Evolutionary conservation across 2,797 vertebrate species (phyloP).

Genomic region (Rhodeus uyekii): DNA sequence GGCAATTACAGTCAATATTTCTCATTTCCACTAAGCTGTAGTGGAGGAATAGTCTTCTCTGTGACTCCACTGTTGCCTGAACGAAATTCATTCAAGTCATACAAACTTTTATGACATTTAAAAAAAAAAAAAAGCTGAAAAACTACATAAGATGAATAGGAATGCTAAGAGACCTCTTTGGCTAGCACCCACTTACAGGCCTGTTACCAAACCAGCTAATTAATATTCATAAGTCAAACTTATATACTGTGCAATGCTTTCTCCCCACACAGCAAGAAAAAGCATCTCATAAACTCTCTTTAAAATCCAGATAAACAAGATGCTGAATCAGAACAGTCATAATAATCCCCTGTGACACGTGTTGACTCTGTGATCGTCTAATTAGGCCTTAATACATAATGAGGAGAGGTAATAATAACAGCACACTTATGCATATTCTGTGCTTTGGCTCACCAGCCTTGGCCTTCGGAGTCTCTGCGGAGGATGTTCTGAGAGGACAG

Average conservation of each 20-base stretch:
- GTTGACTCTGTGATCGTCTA: slow-evolving; percentile 11
- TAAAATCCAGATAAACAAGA: slow-evolving; percentile 26
- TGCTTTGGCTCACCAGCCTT: slow-evolving; percentile 45
- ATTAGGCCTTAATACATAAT: slow-evolving; percentile 42
- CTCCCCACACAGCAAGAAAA: not conserved
- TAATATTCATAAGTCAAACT: slow-evolving; percentile 15
- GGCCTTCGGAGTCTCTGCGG: slow-evolving; percentile 31
- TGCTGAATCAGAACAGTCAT: slow-evolving; percentile 19
- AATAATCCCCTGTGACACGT: slow-evolving; percentile 11
- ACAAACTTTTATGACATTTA: slow-evolving; percentile 19
- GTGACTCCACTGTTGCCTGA: slow-evolving; percentile 41
- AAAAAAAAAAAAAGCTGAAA: not conserved
- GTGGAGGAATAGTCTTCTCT: slow-evolving; percentile 59
- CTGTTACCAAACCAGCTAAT: not conserved
- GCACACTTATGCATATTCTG: slow-evolving; percentile 42
- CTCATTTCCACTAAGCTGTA: slow-evolving; percentile 51
- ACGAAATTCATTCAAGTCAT: slow-evolving; percentile 53
- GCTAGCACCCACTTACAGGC: not conserved
- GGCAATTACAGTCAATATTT: slow-evolving; percentile 58
- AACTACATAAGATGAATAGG: not conserved
- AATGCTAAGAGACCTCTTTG: not conserved
- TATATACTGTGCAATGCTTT: not conserved
- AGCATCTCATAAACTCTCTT: not conserved
- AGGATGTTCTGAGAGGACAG: slow-evolving; percentile 22
- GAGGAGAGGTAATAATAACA: slow-evolving; percentile 33